phyloP scores from a whole-genome alignment of 2,113 vertebrate genomes.

The Vulpes ferrilata region DNA sequence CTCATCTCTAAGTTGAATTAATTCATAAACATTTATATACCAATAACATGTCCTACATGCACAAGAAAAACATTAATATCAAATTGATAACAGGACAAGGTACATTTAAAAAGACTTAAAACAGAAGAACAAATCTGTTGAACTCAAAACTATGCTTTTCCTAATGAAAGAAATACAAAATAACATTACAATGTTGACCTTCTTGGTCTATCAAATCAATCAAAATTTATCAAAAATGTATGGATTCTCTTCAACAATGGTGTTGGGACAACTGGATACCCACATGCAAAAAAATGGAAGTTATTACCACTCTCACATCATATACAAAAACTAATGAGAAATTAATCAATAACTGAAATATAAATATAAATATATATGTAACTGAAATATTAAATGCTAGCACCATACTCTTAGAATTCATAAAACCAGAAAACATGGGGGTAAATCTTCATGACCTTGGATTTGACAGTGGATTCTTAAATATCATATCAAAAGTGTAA shows the following conservation, averaged over 20 bases:
- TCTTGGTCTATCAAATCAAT: not conserved
- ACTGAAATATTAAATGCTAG: not conserved
- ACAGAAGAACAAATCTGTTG: conserved; percentile 6
- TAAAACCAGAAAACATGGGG: not conserved
- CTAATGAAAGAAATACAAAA: conserved; percentile 47
- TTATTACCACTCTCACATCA: not conserved
- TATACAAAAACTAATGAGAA: conserved; percentile 16
- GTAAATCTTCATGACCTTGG: not conserved
- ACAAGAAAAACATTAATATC: conserved; percentile 41
- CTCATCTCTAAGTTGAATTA: not conserved
- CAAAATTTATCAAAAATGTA: conserved; percentile 27
- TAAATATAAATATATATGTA: not conserved
- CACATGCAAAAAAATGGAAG: not conserved
- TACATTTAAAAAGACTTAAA: not conserved
- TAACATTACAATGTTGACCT: not conserved
- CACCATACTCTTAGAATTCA: not conserved
- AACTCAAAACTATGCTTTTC: conserved; percentile 17
- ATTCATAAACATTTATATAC: conserved; percentile 22
- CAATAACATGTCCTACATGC: not conserved
- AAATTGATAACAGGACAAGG: not conserved
- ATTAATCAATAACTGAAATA: not conserved
- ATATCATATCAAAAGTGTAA: not conserved
- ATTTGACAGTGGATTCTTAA: conserved; percentile 45
- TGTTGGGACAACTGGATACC: not conserved
- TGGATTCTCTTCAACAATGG: not conserved